Percentiles rank a stretch among this genome's conserved stretches.
phyloP scores from a whole-genome alignment of 2,888 invertebrate genomes.

The Ellobium chinense region DNA sequence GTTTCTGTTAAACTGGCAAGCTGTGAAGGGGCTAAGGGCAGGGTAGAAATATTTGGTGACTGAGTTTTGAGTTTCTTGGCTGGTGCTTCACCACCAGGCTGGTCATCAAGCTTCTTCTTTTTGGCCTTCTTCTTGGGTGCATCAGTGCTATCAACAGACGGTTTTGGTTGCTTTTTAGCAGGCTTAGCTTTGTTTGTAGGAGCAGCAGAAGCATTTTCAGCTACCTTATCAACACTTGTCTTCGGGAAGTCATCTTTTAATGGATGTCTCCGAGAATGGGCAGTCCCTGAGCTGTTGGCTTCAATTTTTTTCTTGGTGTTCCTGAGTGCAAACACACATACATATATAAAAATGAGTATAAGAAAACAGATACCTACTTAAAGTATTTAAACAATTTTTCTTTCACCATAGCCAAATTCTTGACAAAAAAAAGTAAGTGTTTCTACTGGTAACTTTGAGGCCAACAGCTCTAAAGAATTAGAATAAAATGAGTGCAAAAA shows the following conservation, averaged over 20 bases:
- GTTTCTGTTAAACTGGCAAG: not conserved
- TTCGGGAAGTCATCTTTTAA: conserved; percentile 49
- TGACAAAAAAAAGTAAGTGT: no score
- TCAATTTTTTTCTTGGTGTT: conserved; percentile 54
- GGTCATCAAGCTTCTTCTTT: conserved; percentile 25
- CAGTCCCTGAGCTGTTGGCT: conserved; percentile 67
- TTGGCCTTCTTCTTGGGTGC: conserved; percentile 48
- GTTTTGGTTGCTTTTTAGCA: conserved; percentile 28
- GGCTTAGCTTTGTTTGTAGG: conserved; percentile 12
- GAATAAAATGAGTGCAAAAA: no score
- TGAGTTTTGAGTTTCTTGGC: conserved; percentile 6
- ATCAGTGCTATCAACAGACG: not conserved
- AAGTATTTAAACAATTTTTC: no score
- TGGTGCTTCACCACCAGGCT: not conserved
- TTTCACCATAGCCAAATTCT: no score
- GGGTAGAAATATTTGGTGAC: not conserved
- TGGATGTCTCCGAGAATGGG: conserved; percentile 69
- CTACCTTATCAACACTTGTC: conserved; percentile 29
- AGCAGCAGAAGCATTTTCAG: conserved; percentile 15
- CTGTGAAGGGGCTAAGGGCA: not conserved
- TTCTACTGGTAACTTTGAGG: no score
- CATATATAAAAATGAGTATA: no score
- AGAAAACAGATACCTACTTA: no score
- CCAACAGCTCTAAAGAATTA: no score
- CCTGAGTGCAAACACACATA: conserved; percentile 49